Base-by-base conservation (phyloP, 1,140 invertebrate genomes). In the Drosophila suzukii region DNA sequence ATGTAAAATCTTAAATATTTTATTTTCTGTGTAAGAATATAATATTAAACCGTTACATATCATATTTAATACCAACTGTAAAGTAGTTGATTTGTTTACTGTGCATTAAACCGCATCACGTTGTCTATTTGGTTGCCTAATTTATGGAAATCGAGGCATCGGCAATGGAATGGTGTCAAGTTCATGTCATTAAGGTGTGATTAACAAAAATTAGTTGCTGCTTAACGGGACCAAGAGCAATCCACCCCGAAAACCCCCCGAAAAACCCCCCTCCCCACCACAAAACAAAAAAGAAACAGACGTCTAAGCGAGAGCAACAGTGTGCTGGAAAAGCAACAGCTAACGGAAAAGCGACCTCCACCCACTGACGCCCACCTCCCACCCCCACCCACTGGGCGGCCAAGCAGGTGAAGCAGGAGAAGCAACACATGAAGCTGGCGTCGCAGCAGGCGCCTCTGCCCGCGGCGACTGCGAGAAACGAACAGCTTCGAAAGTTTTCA, bases 141-240 rank as follows among this genome's bases (percentile, higher is more conserved):
- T 82, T 84, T 61, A 84, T 76, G 81, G 59, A 75, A 65, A 77
- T 53, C 50, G 58, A 62, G 80, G 79, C 58, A 72, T 76, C 44
- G 66, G 30, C 51, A 57, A 36, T 49, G 41, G 58, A 86, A 83
- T 73, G 76, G 84, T 86, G 83, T 88, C 83, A 88, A 88, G 83
- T 88, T 88, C 83, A 76, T 77, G 79, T 89, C 84, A 89, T 88
- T 89, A 88, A 89, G 84, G 79, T 88, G 83, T 88, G 79, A 88
- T 88, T 88, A 88, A 88, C 83, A 88, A 88, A 88, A 88, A 88
- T 88, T 89, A 88, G 79, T 88, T 70, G 79, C 79, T 88, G 84
- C 83, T 86, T 86, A 85, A 75, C 78, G 62, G 27, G 55, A 39
- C 60, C 47, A 39, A 44, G 17, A 34, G 49, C 49, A 51, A 51